Conservation (phyloP, 1,140 invertebrate genomes). For the Aphelinus certus region DNA sequence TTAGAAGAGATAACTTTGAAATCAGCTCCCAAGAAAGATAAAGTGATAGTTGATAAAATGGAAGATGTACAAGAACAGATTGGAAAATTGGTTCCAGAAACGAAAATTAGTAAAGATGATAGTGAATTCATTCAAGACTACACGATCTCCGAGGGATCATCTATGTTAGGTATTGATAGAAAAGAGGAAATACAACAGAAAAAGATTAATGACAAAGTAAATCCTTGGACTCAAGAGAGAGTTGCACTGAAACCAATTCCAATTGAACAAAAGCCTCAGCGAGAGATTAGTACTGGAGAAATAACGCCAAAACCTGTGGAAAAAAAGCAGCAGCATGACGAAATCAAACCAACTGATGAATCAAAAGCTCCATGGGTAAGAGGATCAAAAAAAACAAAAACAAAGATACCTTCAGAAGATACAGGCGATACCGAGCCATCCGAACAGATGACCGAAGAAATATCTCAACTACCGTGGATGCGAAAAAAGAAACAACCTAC, state of each 20-base stretch:
- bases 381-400: conserved; percentile 39
- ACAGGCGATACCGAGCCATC: conserved; percentile 49
- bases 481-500: conserved; percentile 48
- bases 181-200: background rate
- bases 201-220: conserved; percentile 18
- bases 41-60: conserved; percentile 37
- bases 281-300: conserved; percentile 33
- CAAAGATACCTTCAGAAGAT: conserved; percentile 36
- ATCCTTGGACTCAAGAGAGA: conserved; percentile 57
- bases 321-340: conserved; percentile 38
- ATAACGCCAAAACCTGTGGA: conserved; percentile 52
- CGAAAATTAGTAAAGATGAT: background rate
- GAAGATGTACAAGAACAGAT: conserved; percentile 48
- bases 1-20: conserved; percentile 47
- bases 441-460: conserved; percentile 41
- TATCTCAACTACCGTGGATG: conserved; percentile 48
- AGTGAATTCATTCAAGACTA: background rate
- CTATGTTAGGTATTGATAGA: background rate
- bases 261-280: conserved; percentile 48
- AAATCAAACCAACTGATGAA: conserved; percentile 46
- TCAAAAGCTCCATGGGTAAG: conserved; percentile 37
- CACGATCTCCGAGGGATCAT: no score
- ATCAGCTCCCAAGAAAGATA: conserved; percentile 43
- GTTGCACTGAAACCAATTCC: conserved; percentile 52
- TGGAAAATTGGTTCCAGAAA: background rate